Base-by-base conservation (phyloP, 1,140 invertebrate genomes). In the Aphelinus certus region DNA sequence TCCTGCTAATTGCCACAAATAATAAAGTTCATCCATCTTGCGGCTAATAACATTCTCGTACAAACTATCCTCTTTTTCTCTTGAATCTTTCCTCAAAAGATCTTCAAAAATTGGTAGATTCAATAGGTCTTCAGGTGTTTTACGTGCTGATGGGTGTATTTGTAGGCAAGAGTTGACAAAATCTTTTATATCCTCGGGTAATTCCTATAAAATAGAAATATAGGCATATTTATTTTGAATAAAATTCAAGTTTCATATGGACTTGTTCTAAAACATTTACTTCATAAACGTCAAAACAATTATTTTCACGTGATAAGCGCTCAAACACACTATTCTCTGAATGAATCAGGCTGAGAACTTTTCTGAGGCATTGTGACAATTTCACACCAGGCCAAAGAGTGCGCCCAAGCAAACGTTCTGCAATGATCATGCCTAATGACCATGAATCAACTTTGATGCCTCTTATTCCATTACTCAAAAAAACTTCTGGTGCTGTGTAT, bases 1-100 rank as follows among this genome's bases (percentile, higher is more conserved):
- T 49, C 97, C 97, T 45, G 97, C 95, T 62, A 99, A 87, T 83
- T 96, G 94, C 98, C 98, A 99, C 81, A 97, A 91, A 87, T 98
- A 94, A 86, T 98, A 99, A 3, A 98, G 89, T 82, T 96, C 94
- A 72, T 95, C 90, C 80, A 97, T 87, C 73, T 90, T 90, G 76
- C 93, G 89, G 51, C 90, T 89, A 81, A 90, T 88, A 7, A 92
- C 78, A 47, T 90, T 89, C 49, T 86, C 85, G 43, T 88, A 82
- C 47, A 81, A 78, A 70, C 81, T 84, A 70, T 83, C 78, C 73
- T 85, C 76, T 10, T 76, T 80, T n/a, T 85, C 78, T 10, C 81
- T 78, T 77, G 73, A 79, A 84, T 82, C 79, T 61, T 78, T 81
- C 58, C 76, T 76, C 51, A 85, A 78, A 75, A 87, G 81, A 61